Evolutionary conservation across 2,797 vertebrate genomes (phyloP).

Genomic region (Euphonia xanthogaster): DNA sequence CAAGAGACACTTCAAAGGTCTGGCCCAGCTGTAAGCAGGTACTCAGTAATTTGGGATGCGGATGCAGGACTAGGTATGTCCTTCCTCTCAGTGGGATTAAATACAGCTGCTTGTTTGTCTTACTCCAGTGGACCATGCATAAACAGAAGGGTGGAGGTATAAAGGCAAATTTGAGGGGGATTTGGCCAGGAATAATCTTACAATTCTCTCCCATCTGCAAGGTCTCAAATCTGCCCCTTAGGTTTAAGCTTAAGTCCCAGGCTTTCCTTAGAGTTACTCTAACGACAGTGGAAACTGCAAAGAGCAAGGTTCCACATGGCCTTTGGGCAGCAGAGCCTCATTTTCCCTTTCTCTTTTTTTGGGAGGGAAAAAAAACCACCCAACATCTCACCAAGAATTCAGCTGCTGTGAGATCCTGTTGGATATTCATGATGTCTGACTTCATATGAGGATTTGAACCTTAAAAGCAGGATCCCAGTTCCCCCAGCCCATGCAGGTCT

Average conservation of each 20-base stretch:
- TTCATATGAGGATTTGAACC: neutral
- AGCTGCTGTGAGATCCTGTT: neutral
- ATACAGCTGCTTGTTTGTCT: neutral
- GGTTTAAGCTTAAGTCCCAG: neutral
- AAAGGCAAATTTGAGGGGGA: neutral
- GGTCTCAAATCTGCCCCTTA: neutral
- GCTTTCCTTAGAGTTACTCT: neutral
- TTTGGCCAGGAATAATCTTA: neutral
- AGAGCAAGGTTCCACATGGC: neutral
- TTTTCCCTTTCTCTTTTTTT: neutral
- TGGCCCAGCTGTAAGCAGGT: neutral
- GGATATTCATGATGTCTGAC: neutral
- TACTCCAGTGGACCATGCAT: neutral
- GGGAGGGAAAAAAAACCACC: rapidly evolving
- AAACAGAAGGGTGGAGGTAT: neutral
- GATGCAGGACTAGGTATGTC: neutral
- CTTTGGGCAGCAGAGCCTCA: neutral
- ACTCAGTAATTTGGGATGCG: neutral
- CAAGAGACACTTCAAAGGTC: neutral
- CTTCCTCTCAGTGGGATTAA: neutral
- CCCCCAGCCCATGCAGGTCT: neutral
- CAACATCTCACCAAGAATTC: neutral
- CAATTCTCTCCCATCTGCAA: neutral
- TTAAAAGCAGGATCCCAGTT: neutral
- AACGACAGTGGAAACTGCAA: neutral